These are phyloP conservation scores for Sebastes ruberrimus DNA, from an alignment of 2,797 vertebrate genomes.

Conservation along the genomic window DNA sequence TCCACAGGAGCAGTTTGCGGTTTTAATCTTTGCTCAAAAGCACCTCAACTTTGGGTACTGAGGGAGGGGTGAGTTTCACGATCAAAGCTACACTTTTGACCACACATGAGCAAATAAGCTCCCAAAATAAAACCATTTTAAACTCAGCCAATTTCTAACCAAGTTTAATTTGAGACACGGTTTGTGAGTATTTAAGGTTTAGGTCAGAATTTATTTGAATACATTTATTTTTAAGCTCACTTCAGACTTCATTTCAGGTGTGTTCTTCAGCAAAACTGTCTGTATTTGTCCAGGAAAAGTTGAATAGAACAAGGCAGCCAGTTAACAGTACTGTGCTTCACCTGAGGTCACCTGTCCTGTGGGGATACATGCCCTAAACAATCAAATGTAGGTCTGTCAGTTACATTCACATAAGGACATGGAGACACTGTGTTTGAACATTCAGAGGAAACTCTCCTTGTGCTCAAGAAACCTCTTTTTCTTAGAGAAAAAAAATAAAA, in stretches of 20 bases:
- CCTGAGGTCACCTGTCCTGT: neutral
- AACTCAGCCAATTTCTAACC: neutral
- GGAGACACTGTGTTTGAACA: neutral
- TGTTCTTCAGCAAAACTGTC: neutral
- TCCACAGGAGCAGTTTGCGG: neutral
- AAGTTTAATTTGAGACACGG: neutral
- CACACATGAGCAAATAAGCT: neutral
- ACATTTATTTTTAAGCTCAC: neutral
- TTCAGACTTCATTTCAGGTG: neutral
- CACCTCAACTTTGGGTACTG: neutral
- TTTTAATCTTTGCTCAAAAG: neutral
- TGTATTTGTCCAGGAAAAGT: neutral
- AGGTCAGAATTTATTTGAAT: neutral
- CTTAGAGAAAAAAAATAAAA: neutral
- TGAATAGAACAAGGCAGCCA: neutral
- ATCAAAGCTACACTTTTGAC: neutral
- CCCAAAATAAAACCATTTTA: neutral
- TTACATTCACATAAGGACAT: neutral
- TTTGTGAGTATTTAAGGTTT: neutral
- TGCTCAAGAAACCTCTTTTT: neutral
- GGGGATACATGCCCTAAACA: neutral
- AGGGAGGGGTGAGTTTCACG: neutral
- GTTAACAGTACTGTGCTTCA: neutral
- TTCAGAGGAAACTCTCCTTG: neutral
- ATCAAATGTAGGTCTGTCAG: neutral